Percentiles rank a stretch among this genome's conserved stretches.
Evolutionary conservation across 2,113 vertebrate species (phyloP).

Genomic region (Steatornis caripensis): DNA sequence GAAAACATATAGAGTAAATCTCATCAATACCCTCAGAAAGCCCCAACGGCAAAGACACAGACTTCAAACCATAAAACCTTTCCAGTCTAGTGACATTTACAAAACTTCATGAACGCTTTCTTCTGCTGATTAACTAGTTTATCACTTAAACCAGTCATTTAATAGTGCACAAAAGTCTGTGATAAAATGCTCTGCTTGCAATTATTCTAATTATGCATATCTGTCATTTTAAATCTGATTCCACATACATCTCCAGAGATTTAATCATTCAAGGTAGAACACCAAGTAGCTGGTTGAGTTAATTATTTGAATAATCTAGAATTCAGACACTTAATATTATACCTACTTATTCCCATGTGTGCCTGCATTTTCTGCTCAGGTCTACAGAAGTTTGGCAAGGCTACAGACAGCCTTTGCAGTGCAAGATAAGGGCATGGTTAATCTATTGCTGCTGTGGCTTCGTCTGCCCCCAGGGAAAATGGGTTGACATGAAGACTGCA

Average conservation of each 20-base stretch:
- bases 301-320: slow-evolving; percentile 33
- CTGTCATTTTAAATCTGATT: slow-evolving; percentile 32
- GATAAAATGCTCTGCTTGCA: background rate
- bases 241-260: background rate
- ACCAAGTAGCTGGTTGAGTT: slow-evolving; percentile 27
- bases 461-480: background rate
- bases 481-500: background rate
- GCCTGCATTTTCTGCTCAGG: background rate
- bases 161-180: background rate
- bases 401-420: too few relatives aligned
- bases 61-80: background rate
- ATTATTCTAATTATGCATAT: slow-evolving; percentile 20
- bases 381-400: background rate
- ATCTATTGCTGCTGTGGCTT: background rate
- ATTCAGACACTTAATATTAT: slow-evolving; percentile 10
- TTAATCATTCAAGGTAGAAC: slow-evolving; percentile 15
- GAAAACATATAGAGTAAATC: background rate
- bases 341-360: background rate
- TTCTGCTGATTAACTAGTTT: slow-evolving; percentile 1
- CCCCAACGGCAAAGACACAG: background rate
- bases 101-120: background rate
- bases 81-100: background rate
- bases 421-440: background rate
- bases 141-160: background rate
- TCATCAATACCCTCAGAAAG: background rate